These are phyloP conservation scores for Pinctada fucata DNA, from an alignment of 2,888 invertebrate species.

Conservation along the genomic window DNA sequence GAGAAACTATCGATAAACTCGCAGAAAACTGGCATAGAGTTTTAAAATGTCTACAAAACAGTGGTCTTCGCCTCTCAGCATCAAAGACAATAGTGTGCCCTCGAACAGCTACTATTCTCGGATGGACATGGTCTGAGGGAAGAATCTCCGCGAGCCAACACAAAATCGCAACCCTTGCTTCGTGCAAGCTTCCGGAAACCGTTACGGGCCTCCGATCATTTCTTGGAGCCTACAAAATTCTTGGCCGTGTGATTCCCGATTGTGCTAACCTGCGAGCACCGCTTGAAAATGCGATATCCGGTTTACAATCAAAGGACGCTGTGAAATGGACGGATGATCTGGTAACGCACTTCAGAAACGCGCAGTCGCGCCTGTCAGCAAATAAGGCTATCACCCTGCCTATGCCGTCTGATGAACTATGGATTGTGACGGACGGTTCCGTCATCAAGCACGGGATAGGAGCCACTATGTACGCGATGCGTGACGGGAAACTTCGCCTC, in stretches of 20 bases:
- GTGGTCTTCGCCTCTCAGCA: constrained; percentile 37
- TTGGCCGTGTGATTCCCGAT: constrained; percentile 1
- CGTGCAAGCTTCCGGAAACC: constrained; percentile 5
- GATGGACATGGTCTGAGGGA: constrained; percentile 50
- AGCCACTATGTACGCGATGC: constrained; percentile 50
- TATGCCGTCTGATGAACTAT: constrained; percentile 24
- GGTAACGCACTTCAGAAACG: not conserved
- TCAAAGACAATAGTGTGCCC: constrained; percentile 45
- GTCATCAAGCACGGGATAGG: constrained; percentile 41
- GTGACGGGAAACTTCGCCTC: constrained; percentile 34
- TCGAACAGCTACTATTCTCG: constrained; percentile 36
- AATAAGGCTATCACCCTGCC: not conserved
- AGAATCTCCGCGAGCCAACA: constrained; percentile 33
- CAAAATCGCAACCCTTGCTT: constrained; percentile 17
- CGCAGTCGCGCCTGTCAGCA: not conserved
- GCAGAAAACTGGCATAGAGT: constrained; percentile 36
- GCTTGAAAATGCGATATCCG: not conserved
- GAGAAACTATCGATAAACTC: constrained; percentile 43
- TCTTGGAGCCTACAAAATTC: not conserved
- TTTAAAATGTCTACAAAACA: constrained; percentile 29
- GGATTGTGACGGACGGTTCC: constrained; percentile 26
- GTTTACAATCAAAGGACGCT: constrained; percentile 19
- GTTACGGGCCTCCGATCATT: constrained; percentile 14
- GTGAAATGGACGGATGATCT: constrained; percentile 16
- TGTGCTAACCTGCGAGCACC: constrained; percentile 8